Evolutionary conservation across 2,113 vertebrate genomes (phyloP), one percentile per base, ranked within the genome.

Genomic region (Lichenostomus cassidix): DNA sequence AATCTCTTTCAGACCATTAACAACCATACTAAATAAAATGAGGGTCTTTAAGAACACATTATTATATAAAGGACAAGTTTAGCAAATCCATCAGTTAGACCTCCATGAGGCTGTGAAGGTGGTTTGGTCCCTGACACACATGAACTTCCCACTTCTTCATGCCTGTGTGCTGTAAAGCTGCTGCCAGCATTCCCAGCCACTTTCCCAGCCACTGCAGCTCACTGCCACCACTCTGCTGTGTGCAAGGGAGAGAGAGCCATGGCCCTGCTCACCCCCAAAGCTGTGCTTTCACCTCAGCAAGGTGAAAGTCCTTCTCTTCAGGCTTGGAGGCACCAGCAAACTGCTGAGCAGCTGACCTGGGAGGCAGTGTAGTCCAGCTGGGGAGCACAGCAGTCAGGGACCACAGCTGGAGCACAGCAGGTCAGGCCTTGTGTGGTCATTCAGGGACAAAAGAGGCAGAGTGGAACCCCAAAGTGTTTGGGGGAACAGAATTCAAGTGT

Each of bases 61-160:
- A 10, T 55, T 80, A 28, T 19, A 35, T 31, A 28, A 78, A 70
- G 44, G 46, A 33, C 31, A 70, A 62, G 20, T 28, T 87, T 3
- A 68, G 12, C 11, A 73, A 67, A 84, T 12, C 22, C 39, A 42
- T 52, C 50, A 41, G 7, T 56, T 17, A 56, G 31, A 56, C 12
- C 37, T 62, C 39, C 2, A 2, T 33, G 47, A 85, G 33, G 29
- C 25, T 75, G 39, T 15, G 25, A 46, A 70, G 52, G 18, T 9
- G 20, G 3, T 12, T 67, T 79, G 33, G 56, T 29, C 46, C 33
- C 67, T 67, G 49, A 13, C n/a, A 55, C n/a, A 12, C 2, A 1
- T 1, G 8, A 28, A 12, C n/a, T 50, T 20, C 21, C 27, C 8
- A 0, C 8, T 56, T 49, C 52, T 11, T 22, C 9, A 0, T 14